Conservation (phyloP, 2,113 vertebrate genomes). For the Melanotaenia duboulayi region DNA sequence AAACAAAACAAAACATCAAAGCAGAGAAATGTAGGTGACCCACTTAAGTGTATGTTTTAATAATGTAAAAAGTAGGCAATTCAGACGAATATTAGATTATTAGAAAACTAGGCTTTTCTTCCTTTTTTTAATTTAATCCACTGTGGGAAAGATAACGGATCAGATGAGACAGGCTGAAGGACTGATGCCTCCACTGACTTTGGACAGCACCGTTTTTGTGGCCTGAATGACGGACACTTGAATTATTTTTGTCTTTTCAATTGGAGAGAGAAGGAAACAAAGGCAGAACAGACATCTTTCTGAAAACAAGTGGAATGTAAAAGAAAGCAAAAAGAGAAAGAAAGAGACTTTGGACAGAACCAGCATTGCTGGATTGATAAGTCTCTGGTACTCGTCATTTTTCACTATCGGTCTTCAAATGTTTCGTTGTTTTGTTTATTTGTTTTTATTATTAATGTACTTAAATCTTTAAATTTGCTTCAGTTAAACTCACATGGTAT, state of each 20-base stretch:
- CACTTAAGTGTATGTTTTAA: conserved; percentile 52
- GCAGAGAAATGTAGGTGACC: conserved; percentile 52
- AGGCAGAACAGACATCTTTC: conserved; percentile 36
- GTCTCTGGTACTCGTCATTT: conserved; percentile 60
- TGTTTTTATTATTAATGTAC: conserved; percentile 38
- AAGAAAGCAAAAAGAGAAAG: conserved; percentile 46
- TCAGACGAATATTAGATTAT: conserved; percentile 63
- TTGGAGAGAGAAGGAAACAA: conserved; percentile 34
- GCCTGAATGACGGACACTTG: conserved; percentile 65
- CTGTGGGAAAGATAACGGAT: conserved; percentile 35
- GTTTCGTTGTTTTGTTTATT: conserved; percentile 28
- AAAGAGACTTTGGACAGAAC: conserved; percentile 76
- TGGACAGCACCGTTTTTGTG: conserved; percentile 62
- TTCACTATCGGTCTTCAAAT: conserved; percentile 66
- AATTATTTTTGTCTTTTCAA: conserved; percentile 51
- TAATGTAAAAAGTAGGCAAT: conserved; percentile 69
- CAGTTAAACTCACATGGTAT: conserved; percentile 73
- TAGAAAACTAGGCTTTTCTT: conserved; percentile 43
- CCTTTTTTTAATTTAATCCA: conserved; percentile 14
- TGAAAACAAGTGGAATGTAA: conserved; percentile 41
- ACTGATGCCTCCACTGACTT: conserved; percentile 71
- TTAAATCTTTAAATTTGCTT: conserved; percentile 65
- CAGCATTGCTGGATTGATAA: conserved; percentile 61
- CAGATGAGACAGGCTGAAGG: conserved; percentile 38
- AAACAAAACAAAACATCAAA: conserved; percentile 53